Evolutionary conservation across 2,888 invertebrate genomes (phyloP).

Genomic region (Acleris emargana): DNA sequence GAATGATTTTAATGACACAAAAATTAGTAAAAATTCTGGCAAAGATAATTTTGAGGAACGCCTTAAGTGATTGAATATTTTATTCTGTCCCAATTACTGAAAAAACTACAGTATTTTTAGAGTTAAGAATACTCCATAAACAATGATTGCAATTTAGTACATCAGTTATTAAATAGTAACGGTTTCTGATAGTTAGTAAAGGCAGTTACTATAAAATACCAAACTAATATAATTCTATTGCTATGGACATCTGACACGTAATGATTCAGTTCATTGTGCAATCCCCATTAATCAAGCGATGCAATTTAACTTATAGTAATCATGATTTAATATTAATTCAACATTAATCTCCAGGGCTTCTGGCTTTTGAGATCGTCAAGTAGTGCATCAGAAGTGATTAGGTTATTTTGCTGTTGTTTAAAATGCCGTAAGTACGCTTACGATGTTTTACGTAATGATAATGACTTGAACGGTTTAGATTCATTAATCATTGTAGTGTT

Average conservation of each 20-base stretch:
- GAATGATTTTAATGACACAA: too few species aligned
- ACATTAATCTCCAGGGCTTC: constrained; percentile 49
- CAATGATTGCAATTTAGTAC: too few species aligned
- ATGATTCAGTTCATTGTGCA: constrained; percentile 42
- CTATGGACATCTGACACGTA: constrained; percentile 48
- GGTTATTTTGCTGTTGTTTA: constrained; percentile 8
- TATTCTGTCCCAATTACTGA: too few species aligned
- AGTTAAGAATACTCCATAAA: too few species aligned
- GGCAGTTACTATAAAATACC: constrained; percentile 8
- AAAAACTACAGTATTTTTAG: too few species aligned
- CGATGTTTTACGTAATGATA: background rate
- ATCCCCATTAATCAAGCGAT: constrained; percentile 62
- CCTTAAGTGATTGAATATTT: too few species aligned
- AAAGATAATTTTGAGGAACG: too few species aligned
- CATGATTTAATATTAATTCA: constrained; percentile 50
- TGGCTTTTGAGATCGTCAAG: constrained; percentile 20
- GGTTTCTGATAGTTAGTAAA: too few species aligned
- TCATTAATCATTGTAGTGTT: background rate
- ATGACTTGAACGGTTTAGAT: background rate
- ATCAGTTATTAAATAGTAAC: too few species aligned
- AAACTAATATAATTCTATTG: constrained; percentile 39
- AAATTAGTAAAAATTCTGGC: too few species aligned
- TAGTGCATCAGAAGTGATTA: constrained; percentile 11
- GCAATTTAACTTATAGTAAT: constrained; percentile 56
- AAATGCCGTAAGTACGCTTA: constrained; percentile 1